These are phyloP conservation scores for Isurus oxyrinchus DNA, from an alignment of 2,113 vertebrate species.

Conservation along the genomic window DNA sequence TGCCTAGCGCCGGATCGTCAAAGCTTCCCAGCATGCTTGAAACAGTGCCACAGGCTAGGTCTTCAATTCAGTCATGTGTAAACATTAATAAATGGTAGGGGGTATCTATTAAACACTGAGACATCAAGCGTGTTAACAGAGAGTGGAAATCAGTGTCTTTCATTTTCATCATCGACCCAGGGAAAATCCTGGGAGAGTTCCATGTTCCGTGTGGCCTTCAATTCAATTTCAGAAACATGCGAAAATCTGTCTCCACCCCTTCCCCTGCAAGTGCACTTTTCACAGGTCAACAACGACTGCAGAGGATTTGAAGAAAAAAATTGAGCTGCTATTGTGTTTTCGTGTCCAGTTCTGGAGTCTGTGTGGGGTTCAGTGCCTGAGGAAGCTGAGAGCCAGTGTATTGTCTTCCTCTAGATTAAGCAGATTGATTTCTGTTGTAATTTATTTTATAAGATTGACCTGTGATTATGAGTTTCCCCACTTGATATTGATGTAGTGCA, in stretches of 20 bases:
- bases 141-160: not conserved
- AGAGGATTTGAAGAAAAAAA: not conserved
- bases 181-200: not conserved
- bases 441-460: constrained; percentile 5
- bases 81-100: not conserved
- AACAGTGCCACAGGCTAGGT: not conserved
- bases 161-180: not conserved
- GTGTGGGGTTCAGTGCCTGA: not conserved
- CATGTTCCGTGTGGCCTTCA: not conserved
- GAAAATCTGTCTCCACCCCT: not conserved
- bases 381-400: not conserved
- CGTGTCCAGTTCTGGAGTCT: not conserved
- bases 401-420: not conserved
- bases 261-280: not conserved
- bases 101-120: not conserved
- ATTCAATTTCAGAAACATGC: not conserved
- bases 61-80: not conserved
- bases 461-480: not conserved
- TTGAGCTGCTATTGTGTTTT: not conserved
- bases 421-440: not conserved
- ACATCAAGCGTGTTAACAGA: not conserved
- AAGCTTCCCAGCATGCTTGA: not conserved
- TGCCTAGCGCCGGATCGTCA: not conserved
- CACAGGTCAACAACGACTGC: not conserved
- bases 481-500: not conserved